phyloP scores from a whole-genome alignment of 1,140 invertebrate genomes.

The Aphis craccivora region DNA sequence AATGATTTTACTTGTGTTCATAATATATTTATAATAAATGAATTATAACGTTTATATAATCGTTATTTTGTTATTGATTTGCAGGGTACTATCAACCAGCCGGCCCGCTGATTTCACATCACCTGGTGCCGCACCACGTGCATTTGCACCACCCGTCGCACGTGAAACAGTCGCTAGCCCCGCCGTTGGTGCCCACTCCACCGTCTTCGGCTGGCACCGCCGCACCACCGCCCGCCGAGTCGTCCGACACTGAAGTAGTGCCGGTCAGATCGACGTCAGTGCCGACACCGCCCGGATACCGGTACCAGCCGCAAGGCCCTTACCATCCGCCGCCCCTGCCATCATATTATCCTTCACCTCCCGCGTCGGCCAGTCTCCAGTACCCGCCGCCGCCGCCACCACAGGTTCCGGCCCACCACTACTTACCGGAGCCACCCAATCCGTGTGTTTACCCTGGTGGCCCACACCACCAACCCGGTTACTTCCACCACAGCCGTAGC shows the following conservation, averaged over 20 bases:
- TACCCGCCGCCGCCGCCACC: constrained; percentile 63
- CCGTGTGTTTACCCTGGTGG: constrained; percentile 70
- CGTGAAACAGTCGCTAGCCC: constrained; percentile 49
- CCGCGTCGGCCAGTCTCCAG: constrained; percentile 62
- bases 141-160: constrained; percentile 60
- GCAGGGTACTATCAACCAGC: constrained; percentile 88
- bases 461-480: constrained; percentile 64
- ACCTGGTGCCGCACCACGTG: constrained; percentile 64
- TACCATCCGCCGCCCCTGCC: constrained; percentile 64
- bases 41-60: not conserved
- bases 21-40: not conserved
- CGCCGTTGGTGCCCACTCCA: constrained; percentile 62
- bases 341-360: constrained; percentile 61
- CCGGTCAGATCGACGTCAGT: constrained; percentile 64
- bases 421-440: constrained; percentile 67
- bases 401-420: constrained; percentile 66
- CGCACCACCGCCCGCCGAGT: constrained; percentile 60
- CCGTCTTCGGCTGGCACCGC: constrained; percentile 61
- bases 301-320: constrained; percentile 64
- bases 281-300: constrained; percentile 64
- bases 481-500: constrained; percentile 63
- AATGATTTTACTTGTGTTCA: not conserved
- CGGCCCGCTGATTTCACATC: constrained; percentile 80
- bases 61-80: constrained; percentile 63
- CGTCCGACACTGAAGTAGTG: constrained; percentile 63